Evolutionary conservation across 2,113 vertebrate genomes (phyloP).

Genomic region (Oncorhynchus keta): DNA sequence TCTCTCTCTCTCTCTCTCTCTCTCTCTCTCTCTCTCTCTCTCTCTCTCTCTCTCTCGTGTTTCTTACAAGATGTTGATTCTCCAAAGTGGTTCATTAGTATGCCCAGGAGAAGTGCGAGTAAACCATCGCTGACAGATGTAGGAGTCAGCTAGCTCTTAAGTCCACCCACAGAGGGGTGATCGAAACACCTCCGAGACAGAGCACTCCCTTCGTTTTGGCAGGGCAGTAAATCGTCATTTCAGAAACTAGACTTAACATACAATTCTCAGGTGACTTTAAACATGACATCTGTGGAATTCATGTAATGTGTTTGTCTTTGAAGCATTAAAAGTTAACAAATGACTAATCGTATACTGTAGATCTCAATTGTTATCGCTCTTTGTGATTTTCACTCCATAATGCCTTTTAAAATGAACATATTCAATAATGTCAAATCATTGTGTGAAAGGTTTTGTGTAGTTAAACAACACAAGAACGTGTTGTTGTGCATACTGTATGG

Average conservation of each 20-base stretch:
- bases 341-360: too few species aligned
- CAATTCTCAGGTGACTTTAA: not conserved
- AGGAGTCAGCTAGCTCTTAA: not conserved
- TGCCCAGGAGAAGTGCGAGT: not conserved
- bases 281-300: not conserved
- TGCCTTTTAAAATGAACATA: not conserved
- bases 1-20: too few species aligned
- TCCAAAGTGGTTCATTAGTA: not conserved
- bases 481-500: not conserved
- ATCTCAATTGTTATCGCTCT: not conserved
- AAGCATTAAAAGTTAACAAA: not conserved
- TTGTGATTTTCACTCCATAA: not conserved
- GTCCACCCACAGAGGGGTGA: not conserved
- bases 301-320: not conserved
- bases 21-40: too few species aligned
- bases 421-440: not conserved
- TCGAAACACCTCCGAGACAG: not conserved
- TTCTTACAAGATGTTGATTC: not conserved
- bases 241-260: not conserved
- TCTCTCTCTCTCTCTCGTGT: too few species aligned
- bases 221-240: not conserved
- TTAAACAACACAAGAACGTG: not conserved
- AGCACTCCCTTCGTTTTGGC: not conserved
- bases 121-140: not conserved
- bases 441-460: not conserved